Conservation (phyloP, 2,113 vertebrate species). For the Morphnarchus princeps region DNA sequence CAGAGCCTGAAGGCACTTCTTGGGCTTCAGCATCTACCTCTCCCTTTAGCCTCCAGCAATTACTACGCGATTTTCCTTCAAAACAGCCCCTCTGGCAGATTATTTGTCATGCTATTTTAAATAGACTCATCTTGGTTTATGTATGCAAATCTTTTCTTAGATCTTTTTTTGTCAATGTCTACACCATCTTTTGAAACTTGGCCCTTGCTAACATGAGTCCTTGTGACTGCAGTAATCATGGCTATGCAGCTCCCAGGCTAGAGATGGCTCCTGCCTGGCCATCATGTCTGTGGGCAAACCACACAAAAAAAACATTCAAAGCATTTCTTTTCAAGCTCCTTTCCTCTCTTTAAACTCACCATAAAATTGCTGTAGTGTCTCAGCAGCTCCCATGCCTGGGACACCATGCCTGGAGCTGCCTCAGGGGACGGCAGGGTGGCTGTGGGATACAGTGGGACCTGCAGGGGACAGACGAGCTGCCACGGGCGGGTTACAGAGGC, state of each 20-base stretch:
- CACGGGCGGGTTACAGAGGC: neutral
- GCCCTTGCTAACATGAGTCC: neutral
- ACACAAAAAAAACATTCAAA: neutral
- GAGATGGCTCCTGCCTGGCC: neutral
- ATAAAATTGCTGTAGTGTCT: neutral
- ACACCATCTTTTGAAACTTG: neutral
- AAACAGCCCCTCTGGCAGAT: neutral
- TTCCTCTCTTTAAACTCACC: neutral
- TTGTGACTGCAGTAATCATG: neutral
- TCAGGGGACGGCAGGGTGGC: neutral
- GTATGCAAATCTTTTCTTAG: neutral
- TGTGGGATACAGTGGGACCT: neutral
- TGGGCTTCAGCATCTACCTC: neutral
- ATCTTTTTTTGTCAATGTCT: neutral
- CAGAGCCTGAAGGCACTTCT: neutral
- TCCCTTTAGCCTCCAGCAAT: neutral
- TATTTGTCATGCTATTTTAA: neutral
- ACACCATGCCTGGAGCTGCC: accelerated
- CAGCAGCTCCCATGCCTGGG: accelerated
- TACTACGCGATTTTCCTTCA: neutral
- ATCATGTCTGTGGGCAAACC: neutral
- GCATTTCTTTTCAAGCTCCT: neutral
- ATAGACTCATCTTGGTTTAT: neutral
- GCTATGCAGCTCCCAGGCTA: neutral
- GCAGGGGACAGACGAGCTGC: neutral